These are phyloP conservation scores for Eupsittula cactorum DNA, from an alignment of 2,113 vertebrate species.

Conservation along the genomic window DNA sequence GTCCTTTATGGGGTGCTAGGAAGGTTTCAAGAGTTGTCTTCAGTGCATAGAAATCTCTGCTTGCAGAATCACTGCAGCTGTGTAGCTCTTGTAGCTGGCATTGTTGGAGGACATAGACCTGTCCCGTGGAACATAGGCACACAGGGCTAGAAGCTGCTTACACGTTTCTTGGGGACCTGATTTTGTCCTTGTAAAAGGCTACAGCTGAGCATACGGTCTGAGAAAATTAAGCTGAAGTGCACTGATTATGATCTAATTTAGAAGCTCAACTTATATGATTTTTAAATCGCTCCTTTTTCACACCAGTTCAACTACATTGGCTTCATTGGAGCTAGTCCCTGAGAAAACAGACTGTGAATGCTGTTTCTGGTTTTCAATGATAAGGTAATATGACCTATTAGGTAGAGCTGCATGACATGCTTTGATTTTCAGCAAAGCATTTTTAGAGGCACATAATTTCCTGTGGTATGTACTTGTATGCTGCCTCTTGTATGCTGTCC, in stretches of 20 bases:
- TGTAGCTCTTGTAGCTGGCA: background rate
- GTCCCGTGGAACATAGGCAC: background rate
- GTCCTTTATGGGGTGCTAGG: background rate
- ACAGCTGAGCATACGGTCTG: background rate
- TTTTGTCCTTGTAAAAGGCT: background rate
- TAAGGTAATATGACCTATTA: background rate
- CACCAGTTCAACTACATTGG: background rate
- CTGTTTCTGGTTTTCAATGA: background rate
- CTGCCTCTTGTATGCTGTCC: background rate
- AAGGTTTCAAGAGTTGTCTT: background rate
- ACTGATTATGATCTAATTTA: background rate
- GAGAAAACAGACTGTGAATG: background rate
- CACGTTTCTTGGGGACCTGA: background rate
- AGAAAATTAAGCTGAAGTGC: background rate
- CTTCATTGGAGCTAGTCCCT: background rate
- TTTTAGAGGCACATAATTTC: background rate
- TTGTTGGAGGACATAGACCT: background rate
- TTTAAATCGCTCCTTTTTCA: background rate
- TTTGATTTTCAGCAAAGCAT: background rate
- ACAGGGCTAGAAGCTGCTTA: background rate
- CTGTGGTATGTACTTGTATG: background rate
- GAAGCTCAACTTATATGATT: background rate
- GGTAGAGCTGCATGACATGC: background rate
- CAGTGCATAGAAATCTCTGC: background rate
- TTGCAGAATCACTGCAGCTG: background rate